Evolutionary conservation across 2,113 vertebrate species (phyloP), one percentile per base, ranked within the genome.

Genomic region (Sebastes fasciatus): DNA sequence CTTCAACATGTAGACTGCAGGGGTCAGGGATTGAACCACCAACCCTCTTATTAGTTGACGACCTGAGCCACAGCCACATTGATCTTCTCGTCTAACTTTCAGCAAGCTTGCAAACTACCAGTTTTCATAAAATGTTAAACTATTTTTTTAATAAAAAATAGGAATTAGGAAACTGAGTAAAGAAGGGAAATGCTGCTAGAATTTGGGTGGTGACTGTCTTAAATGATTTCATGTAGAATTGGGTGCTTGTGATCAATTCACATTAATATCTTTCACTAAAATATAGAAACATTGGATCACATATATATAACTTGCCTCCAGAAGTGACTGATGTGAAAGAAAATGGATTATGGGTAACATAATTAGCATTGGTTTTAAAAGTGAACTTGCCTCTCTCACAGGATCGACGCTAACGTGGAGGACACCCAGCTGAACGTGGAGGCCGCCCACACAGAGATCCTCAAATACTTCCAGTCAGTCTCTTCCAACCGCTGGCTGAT

Each of bases 401-500:
- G 97, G 95, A 98, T 98, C 0, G 97, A 98, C 5, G 95, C 96
- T 80, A 98, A 98, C 1, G 96, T 98, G 84, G 96, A 97, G 84
- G 97, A 98, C 93, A 96, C 97, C 0, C 96, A 97, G 94, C 93
- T 98, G 48, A 98, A 98, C 1, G 97, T 98, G 52, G 97, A 98
- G 34, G 96, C 94, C 0, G 97, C 97, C 5, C 97, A 98, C 82
- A 95, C 95, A 0, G 97, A 98, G 93, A 98, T 98, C 89, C 96
- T 98, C 77, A 98, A 98, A 83, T 98, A 98, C 87, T 98, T 98
- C 91, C 97, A 98, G 94, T 98, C 97, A 0, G 97, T 98, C 76
- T 97, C 97, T 42, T 98, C 97, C 91, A 98, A 98, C 85, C 97
- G 97, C 84, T 98, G 97, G 97, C 96, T 98, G 64, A 97, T 98